A percentile compares a stretch with the other conserved stretches of the same genome.
Conservation (phyloP, 1,140 invertebrate species). For the Stratiolaelaps scimitus region DNA sequence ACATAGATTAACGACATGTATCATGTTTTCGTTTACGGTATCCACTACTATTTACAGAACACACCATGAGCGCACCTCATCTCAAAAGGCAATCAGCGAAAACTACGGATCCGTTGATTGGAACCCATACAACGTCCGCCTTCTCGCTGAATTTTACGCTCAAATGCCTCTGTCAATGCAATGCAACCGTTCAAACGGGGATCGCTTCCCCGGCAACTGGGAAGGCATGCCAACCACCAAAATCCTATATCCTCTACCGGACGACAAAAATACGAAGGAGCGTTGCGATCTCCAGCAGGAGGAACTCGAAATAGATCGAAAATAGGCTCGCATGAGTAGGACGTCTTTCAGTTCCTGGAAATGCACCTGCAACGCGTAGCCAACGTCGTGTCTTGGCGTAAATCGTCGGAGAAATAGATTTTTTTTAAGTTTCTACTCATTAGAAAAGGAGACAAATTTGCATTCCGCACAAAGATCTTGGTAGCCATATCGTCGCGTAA, state of each 20-base stretch:
- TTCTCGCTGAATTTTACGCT: slow-evolving; percentile 64
- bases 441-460: too few relatives aligned
- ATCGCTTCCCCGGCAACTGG: slow-evolving; percentile 53
- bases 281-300: not conserved
- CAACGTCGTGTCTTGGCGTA: too few relatives aligned
- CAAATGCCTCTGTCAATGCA: slow-evolving; percentile 82
- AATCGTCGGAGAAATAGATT: too few relatives aligned
- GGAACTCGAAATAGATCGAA: slow-evolving; percentile 18
- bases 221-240: slow-evolving; percentile 35
- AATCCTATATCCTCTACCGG: slow-evolving; percentile 30
- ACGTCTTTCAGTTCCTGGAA: too few relatives aligned
- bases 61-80: slow-evolving; percentile 36
- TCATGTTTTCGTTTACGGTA: not conserved
- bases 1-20: not conserved
- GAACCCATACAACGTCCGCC: slow-evolving; percentile 57
- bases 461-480: too few relatives aligned
- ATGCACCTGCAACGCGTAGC: too few relatives aligned
- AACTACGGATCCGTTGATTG: slow-evolving; percentile 70
- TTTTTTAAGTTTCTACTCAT: too few relatives aligned
- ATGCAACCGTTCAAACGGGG: slow-evolving; percentile 78
- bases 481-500: too few relatives aligned
- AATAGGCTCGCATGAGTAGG: not conserved
- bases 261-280: not conserved
- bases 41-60: slow-evolving; percentile 38
- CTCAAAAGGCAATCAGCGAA: slow-evolving; percentile 36